Percentiles rank a stretch among this genome's conserved stretches.
Conservation (phyloP, 2,113 vertebrate genomes). For the Syngnathus floridae region DNA sequence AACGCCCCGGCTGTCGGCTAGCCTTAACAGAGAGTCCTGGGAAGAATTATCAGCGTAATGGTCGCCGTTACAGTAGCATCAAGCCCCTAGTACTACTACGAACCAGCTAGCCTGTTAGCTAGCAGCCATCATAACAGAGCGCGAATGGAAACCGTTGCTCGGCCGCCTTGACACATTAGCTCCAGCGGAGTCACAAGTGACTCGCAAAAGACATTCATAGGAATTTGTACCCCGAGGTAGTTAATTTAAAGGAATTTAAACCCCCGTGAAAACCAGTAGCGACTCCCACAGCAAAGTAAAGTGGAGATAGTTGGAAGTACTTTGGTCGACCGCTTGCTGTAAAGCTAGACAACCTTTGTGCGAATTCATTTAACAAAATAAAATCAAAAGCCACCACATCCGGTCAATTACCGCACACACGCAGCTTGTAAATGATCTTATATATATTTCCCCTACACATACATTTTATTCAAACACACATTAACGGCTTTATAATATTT, state of each 20-base stretch:
- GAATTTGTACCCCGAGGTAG: background rate
- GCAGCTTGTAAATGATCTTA: background rate
- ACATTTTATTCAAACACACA: background rate
- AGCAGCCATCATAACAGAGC: constrained; percentile 51
- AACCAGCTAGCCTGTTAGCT: constrained; percentile 45
- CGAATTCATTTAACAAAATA: background rate
- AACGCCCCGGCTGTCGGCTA: constrained; percentile 1
- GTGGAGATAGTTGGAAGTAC: constrained; percentile 17
- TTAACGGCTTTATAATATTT: too few species aligned
- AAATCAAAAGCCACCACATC: background rate
- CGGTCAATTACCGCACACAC: background rate
- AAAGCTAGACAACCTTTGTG: background rate
- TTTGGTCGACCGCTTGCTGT: constrained; percentile 30
- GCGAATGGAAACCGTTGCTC: constrained; percentile 43
- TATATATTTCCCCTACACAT: rapidly evolving
- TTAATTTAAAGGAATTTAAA: constrained; percentile 2
- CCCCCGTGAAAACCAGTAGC: background rate
- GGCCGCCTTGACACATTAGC: constrained; percentile 23
- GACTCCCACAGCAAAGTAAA: constrained; percentile 34
- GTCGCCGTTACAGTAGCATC: constrained; percentile 25
- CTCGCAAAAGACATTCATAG: constrained; percentile 4
- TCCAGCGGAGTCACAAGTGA: background rate
- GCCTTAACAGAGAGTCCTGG: background rate
- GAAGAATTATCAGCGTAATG: constrained; percentile 24
- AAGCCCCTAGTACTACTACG: constrained; percentile 10